Evolutionary conservation across 1,140 invertebrate species (phyloP).

Genomic region (Brachionus rotundiformis): DNA sequence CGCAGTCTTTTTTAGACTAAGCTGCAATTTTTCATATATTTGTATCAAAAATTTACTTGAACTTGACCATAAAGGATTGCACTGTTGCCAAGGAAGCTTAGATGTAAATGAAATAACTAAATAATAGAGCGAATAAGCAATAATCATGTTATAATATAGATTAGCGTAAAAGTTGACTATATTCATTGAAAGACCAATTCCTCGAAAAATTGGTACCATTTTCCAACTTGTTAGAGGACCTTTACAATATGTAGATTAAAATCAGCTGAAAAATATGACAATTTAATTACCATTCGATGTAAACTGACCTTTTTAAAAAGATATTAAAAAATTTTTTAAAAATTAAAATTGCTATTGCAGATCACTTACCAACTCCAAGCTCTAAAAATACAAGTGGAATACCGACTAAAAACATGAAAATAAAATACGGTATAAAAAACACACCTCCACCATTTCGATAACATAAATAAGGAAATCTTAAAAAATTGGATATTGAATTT

Average conservation of each 20-base stretch:
- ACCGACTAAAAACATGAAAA: constrained; percentile 42
- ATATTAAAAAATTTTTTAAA: background rate
- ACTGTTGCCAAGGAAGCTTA: constrained; percentile 76
- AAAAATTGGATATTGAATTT: too few relatives aligned
- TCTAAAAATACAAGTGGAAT: constrained; percentile 53
- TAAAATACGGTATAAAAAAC: constrained; percentile 53
- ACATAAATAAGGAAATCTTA: constrained; percentile 63
- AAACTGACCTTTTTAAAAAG: constrained; percentile 32
- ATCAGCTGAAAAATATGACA: background rate
- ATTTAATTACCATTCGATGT: constrained; percentile 31
- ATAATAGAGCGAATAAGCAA: constrained; percentile 81
- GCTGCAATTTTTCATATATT: background rate
- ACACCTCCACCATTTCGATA: constrained; percentile 50
- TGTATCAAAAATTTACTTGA: constrained; percentile 64
- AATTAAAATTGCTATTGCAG: constrained; percentile 48
- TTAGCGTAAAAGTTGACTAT: constrained; percentile 43
- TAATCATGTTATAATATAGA: constrained; percentile 76
- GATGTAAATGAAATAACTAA: constrained; percentile 74
- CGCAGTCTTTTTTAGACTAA: constrained; percentile 35
- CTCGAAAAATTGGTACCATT: constrained; percentile 62
- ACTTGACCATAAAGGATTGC: constrained; percentile 61
- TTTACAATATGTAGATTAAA: background rate
- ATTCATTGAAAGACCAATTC: constrained; percentile 38
- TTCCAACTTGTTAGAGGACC: constrained; percentile 65
- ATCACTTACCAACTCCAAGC: constrained; percentile 54